Evolutionary conservation across 2,113 vertebrate genomes (phyloP).

Genomic region (Rhizomys pruinosus): DNA sequence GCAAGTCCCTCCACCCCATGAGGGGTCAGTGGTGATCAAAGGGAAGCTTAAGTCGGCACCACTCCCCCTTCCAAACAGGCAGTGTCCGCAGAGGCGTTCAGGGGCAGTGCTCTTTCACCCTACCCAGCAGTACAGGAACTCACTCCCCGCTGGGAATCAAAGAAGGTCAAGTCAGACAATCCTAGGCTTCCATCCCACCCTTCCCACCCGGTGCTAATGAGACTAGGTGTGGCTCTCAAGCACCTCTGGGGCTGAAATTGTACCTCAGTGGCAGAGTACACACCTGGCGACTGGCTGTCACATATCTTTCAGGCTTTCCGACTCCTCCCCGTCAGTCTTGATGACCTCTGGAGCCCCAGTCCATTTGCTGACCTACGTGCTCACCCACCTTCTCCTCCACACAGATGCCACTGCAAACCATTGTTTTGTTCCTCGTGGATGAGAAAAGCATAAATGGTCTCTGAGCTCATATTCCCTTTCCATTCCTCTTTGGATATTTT

Average conservation of each 20-base stretch:
- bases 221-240: background rate
- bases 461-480: background rate
- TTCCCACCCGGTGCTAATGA: background rate
- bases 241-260: background rate
- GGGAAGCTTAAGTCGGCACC: background rate
- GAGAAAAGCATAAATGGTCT: background rate
- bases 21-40: background rate
- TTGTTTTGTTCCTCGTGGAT: background rate
- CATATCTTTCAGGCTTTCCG: too few relatives aligned
- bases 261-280: background rate
- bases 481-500: background rate
- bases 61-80: background rate
- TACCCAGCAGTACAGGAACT: background rate
- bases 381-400: background rate
- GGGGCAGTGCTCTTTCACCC: background rate
- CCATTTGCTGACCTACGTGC: background rate
- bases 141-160: background rate
- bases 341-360: background rate
- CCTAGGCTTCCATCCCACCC: background rate
- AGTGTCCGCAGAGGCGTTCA: background rate
- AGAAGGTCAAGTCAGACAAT: background rate
- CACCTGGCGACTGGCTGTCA: background rate
- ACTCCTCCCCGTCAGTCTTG: background rate
- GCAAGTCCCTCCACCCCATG: accelerated
- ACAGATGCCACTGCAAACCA: background rate